Evolutionary conservation across 2,113 vertebrate genomes (phyloP), one percentile per base, ranked within the genome.

Genomic region (Vimba vimba): DNA sequence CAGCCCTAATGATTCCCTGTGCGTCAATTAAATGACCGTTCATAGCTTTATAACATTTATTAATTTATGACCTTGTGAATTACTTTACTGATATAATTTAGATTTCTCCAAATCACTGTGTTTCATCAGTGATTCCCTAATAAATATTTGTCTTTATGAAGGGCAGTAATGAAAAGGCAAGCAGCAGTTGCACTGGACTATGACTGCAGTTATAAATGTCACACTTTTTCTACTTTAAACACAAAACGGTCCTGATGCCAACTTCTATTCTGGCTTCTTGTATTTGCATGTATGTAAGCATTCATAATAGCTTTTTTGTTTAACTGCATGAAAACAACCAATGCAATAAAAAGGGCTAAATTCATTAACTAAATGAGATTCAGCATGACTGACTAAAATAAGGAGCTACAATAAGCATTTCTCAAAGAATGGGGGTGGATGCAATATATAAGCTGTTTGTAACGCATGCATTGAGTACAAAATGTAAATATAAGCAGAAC

Each of bases 1-100:
- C 33, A 30, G 75, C 21, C 19, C 52, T 80, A 87, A 84, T 88
- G 74, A 78, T 89, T 78, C 80, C 74, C 55, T 10, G n/a, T 64
- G 86, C n/a, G 17, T 76, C 77, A 50, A 80, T 74, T 64, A 76
- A 89, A 55, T 75, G 77, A 73, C 68, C 75, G 30, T 74, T 50
- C 50, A 79, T 75, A 21, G 39, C 12, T 52, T 0, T 27, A 45
- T 47, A 9, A 45, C 25, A 19, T 57, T 21, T 55, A 66, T 50
- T 33, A 4, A 59, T 79, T 43, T 60, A 23, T 12, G 55, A 23
- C 27, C 5, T 23, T 79, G 21, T 45, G 6, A 43, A 39, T 82
- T 45, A 30, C 43, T 15, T 74, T 75, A 57, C 19, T 23, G 33
- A 27, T 84, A 19, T 45, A 27, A 27, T 75, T 13, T 74, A 45